Conservation (phyloP, 2,797 vertebrate genomes). For the Pipistrellus pipistrellus region DNA sequence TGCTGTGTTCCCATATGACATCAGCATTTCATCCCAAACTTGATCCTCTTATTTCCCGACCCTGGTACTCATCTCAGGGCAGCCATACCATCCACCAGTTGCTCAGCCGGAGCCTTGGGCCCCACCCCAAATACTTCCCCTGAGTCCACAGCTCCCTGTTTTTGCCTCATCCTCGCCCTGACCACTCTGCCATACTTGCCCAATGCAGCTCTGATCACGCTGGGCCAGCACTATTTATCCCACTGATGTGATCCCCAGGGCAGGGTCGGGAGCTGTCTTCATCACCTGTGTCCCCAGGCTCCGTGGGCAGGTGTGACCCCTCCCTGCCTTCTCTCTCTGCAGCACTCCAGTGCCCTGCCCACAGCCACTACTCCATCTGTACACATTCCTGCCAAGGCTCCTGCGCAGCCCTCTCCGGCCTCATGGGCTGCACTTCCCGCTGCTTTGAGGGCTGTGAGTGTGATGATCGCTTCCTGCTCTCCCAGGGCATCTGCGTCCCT, state of each 20-base stretch:
- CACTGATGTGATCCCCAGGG: neutral
- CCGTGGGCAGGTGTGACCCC: neutral
- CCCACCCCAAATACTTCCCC: neutral
- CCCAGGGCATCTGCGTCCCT: conserved; percentile 87
- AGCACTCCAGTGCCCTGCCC: conserved; percentile 88
- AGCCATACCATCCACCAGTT: neutral
- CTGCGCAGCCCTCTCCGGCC: conserved; percentile 87
- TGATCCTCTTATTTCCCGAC: neutral
- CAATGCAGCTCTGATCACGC: neutral
- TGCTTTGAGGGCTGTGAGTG: conserved; percentile 93
- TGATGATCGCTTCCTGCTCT: conserved; percentile 87
- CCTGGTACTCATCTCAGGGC: neutral
- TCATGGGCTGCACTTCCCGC: conserved; percentile 83
- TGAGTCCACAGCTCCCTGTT: neutral
- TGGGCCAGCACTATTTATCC: neutral
- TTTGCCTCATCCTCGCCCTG: neutral
- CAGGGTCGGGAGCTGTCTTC: neutral
- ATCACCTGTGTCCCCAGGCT: neutral
- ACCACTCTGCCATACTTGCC: neutral
- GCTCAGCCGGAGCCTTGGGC: neutral
- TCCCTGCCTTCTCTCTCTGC: neutral
- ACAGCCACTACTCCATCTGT: conserved; percentile 91
- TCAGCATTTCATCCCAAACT: neutral
- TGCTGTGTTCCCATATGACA: neutral
- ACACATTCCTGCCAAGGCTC: conserved; percentile 86